Evolutionary conservation across 1,140 invertebrate species (phyloP).

Genomic region (Linepithema humile): DNA sequence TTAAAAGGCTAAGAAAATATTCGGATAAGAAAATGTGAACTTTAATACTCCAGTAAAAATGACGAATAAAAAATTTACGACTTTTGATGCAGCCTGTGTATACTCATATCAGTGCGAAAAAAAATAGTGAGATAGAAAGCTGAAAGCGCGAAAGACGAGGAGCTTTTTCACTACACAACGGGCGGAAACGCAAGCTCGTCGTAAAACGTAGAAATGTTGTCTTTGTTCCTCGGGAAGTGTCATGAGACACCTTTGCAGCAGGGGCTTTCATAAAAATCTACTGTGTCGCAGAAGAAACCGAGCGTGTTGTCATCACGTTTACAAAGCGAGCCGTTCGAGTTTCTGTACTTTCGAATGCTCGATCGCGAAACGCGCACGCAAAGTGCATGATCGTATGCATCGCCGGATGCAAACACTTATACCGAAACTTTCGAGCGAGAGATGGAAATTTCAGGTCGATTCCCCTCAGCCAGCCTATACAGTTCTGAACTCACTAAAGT

Average conservation of each 20-base stretch:
- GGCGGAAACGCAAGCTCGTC: slow-evolving; percentile 48
- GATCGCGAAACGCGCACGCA: slow-evolving; percentile 23
- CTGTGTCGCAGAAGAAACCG: background rate
- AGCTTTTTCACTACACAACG: slow-evolving; percentile 44
- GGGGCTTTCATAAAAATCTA: slow-evolving; percentile 50
- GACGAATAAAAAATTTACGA: background rate
- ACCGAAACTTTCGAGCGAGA: slow-evolving; percentile 34
- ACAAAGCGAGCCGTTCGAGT: slow-evolving; percentile 11
- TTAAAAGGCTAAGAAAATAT: too few relatives aligned
- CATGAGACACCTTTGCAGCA: slow-evolving; percentile 37
- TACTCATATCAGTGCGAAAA: background rate
- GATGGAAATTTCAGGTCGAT: slow-evolving; percentile 42
- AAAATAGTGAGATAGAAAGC: slow-evolving; percentile 1
- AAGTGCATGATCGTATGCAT: slow-evolving; percentile 32
- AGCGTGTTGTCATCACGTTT: slow-evolving; percentile 31
- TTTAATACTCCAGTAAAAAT: too few relatives aligned
- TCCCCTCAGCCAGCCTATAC: background rate
- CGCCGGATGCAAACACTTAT: slow-evolving; percentile 16
- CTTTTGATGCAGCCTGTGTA: background rate
- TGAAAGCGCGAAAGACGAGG: slow-evolving; percentile 39
- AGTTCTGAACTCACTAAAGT: slow-evolving; percentile 25
- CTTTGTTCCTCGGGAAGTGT: slow-evolving; percentile 29
- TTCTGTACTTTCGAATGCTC: slow-evolving; percentile 33
- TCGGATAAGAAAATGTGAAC: too few relatives aligned
- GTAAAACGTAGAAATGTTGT: slow-evolving; percentile 44